Evolutionary conservation across 1,140 invertebrate genomes (phyloP).

Genomic region (Macrocentrus cingulum): DNA sequence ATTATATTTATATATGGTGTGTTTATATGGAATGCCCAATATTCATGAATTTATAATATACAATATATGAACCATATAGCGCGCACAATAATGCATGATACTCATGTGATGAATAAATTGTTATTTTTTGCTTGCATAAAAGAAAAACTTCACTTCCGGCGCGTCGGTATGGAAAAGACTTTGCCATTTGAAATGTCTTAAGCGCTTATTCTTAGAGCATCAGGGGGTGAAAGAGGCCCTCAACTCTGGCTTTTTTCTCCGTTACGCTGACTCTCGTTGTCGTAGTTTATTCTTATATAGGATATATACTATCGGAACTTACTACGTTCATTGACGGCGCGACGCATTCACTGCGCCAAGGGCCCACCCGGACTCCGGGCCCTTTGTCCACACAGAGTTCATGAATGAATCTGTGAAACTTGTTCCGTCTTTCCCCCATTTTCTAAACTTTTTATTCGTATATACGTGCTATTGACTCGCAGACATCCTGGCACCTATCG

Average conservation of each 20-base stretch:
- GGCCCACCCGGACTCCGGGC: conserved; percentile 28
- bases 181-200: conserved; percentile 38
- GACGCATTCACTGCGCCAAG: conserved; percentile 14
- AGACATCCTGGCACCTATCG: neutral
- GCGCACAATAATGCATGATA: too few species aligned
- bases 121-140: neutral
- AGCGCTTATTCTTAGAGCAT: conserved; percentile 44
- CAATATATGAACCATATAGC: too few species aligned
- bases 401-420: conserved; percentile 42
- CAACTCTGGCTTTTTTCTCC: conserved; percentile 20
- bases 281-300: too few species aligned
- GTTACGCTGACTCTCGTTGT: neutral
- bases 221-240: conserved; percentile 29
- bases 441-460: neutral
- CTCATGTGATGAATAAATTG: neutral
- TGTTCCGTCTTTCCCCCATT: neutral
- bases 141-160: conserved; percentile 8
- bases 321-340: conserved; percentile 53
- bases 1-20: too few species aligned
- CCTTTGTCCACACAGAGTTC: conserved; percentile 37
- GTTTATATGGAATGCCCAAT: too few species aligned
- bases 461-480: neutral
- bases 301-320: conserved; percentile 35
- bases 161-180: conserved; percentile 1
- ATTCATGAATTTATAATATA: too few species aligned